Evolutionary conservation across 2,888 invertebrate species (phyloP).

Genomic region (Clostera curtula): DNA sequence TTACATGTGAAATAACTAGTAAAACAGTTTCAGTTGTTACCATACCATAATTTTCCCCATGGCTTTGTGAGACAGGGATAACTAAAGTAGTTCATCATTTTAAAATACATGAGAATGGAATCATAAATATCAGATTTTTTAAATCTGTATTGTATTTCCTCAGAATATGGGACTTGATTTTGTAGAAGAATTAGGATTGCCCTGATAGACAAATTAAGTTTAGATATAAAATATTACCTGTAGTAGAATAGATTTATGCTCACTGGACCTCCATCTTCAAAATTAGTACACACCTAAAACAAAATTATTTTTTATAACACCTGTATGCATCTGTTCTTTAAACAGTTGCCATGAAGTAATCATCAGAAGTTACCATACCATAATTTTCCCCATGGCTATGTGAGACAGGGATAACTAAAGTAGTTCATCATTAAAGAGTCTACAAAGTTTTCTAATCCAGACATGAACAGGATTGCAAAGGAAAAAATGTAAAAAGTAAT

Average conservation of each 20-base stretch:
- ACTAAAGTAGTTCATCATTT: constrained; percentile 49
- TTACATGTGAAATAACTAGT: too few relatives aligned
- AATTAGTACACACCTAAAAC: too few relatives aligned
- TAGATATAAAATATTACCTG: too few relatives aligned
- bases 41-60: constrained; percentile 52
- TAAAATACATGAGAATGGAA: too few relatives aligned
- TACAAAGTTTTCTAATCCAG: neutral
- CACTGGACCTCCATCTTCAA: too few relatives aligned
- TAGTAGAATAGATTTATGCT: too few relatives aligned
- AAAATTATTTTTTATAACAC: neutral
- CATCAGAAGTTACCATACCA: constrained; percentile 51
- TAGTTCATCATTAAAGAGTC: constrained; percentile 35
- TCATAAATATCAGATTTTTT: too few relatives aligned
- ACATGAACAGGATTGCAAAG: constrained; percentile 3
- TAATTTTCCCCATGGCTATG: constrained; percentile 44
- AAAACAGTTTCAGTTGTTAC: constrained; percentile 33
- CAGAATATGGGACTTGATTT: too few relatives aligned
- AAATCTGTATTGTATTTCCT: too few relatives aligned
- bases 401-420: constrained; percentile 57
- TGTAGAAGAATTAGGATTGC: too few relatives aligned
- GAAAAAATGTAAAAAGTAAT: neutral
- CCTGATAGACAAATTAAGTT: too few relatives aligned
- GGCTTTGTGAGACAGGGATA: constrained; percentile 56
- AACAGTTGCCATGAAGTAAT: neutral
- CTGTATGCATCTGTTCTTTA: constrained; percentile 1